Evolutionary conservation across 2,888 invertebrate genomes (phyloP).

Genomic region (Trileptium ribeirensis): DNA sequence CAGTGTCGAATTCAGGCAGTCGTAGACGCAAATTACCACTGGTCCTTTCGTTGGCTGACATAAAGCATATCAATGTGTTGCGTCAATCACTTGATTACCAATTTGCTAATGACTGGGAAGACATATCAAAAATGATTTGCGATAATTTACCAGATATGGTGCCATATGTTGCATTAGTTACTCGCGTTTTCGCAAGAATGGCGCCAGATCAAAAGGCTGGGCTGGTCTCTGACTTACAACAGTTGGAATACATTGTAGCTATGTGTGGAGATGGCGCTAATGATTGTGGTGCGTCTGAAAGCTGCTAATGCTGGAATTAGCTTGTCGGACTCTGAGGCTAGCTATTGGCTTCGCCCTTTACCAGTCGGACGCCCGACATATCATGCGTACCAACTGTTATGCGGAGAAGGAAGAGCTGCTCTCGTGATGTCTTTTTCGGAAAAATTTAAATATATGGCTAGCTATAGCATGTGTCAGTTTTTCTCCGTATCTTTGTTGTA

Average conservation of each 20-base stretch:
- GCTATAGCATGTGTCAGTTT: conserved; percentile 68
- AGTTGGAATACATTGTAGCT: conserved; percentile 51
- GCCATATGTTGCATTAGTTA: conserved; percentile 44
- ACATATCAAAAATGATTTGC: not conserved
- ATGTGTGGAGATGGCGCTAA: conserved; percentile 56
- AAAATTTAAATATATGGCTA: conserved; percentile 30
- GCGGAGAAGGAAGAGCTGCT: conserved; percentile 64
- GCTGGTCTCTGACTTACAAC: conserved; percentile 52
- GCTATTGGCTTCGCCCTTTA: conserved; percentile 61
- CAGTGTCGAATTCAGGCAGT: not conserved
- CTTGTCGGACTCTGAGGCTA: conserved; percentile 59
- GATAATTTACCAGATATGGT: conserved; percentile 9
- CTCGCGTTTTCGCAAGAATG: conserved; percentile 75
- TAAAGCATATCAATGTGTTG: not conserved
- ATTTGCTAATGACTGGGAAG: conserved; percentile 16
- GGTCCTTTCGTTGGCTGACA: not conserved
- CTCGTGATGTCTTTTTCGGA: conserved; percentile 77
- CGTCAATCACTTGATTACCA: not conserved
- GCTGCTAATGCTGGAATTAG: conserved; percentile 57
- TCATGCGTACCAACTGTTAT: conserved; percentile 51
- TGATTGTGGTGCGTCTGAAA: conserved; percentile 54
- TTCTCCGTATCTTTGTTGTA: conserved; percentile 56
- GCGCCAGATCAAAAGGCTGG: conserved; percentile 55
- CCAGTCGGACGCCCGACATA: conserved; percentile 55
- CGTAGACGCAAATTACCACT: not conserved